A percentile compares a stretch with the other conserved stretches of the same genome.
phyloP scores from a whole-genome alignment of 2,888 invertebrate genomes.

The Bursaphelenchus okinawaensis region DNA sequence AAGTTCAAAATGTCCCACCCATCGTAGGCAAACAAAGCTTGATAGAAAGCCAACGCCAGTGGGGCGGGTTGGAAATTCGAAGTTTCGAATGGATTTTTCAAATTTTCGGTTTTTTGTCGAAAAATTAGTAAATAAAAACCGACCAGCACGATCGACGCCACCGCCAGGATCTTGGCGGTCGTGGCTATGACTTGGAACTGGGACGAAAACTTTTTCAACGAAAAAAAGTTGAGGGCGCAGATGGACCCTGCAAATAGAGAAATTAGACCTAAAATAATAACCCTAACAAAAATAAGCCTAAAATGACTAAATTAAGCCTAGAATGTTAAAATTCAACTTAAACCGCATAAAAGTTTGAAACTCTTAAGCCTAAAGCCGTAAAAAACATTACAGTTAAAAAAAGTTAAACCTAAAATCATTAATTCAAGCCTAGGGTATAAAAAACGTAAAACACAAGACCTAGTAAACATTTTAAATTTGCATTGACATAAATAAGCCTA shows the following conservation, averaged over 20 bases:
- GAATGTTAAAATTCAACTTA: conserved; percentile 20
- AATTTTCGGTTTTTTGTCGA: conserved; percentile 26
- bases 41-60: conserved; percentile 46
- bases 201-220: conserved; percentile 47
- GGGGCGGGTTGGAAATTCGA: conserved; percentile 19
- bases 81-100: conserved; percentile 29
- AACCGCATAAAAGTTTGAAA: too few relatives aligned
- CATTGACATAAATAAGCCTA: too few relatives aligned
- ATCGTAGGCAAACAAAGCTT: conserved; percentile 41
- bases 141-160: conserved; percentile 40
- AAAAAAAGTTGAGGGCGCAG: conserved; percentile 53
- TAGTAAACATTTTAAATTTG: too few relatives aligned
- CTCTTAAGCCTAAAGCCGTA: too few relatives aligned
- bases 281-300: too few relatives aligned
- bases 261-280: too few relatives aligned
- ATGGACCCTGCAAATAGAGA: conserved; percentile 27
- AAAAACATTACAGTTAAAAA: too few relatives aligned
- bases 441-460: too few relatives aligned
- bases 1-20: conserved; percentile 38
- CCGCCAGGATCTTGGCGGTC: conserved; percentile 43
- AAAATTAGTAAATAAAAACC: conserved; percentile 45
- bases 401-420: too few relatives aligned
- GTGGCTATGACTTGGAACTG: conserved; percentile 49
- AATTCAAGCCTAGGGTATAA: too few relatives aligned
- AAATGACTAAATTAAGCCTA: too few relatives aligned